A percentile compares a stretch with the other conserved stretches of the same genome.
Evolutionary conservation across 2,113 vertebrate genomes (phyloP).

Genomic region (Saguinus imperator): DNA sequence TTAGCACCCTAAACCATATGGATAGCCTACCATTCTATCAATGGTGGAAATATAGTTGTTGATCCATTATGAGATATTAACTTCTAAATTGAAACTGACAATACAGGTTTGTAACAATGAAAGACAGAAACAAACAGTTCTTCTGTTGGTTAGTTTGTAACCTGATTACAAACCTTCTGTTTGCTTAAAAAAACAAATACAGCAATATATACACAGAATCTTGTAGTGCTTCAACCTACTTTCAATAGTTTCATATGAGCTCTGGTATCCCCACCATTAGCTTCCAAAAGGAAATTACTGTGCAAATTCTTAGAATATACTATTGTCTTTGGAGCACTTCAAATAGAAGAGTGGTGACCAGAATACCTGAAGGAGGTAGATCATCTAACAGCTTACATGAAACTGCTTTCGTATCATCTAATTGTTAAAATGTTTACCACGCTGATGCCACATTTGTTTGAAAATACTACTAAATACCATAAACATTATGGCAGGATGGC

Average conservation of each 20-base stretch:
- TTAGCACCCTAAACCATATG: neutral
- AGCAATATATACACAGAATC: neutral
- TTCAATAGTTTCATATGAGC: neutral
- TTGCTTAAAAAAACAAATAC: slow-evolving; percentile 8
- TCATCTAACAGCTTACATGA: neutral
- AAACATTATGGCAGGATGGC: neutral
- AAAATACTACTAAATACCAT: neutral
- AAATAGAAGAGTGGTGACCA: neutral
- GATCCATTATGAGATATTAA: neutral
- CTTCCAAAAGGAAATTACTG: slow-evolving; percentile 25
- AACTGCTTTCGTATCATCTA: neutral
- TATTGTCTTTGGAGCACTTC: neutral
- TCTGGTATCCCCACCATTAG: neutral
- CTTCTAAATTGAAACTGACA: slow-evolving; percentile 1
- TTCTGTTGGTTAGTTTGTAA: neutral
- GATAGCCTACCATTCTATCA: neutral
- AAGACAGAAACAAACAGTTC: neutral
- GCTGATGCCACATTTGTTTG: neutral
- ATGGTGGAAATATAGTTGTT: neutral
- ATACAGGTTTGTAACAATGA: neutral
- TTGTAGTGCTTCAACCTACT: too few species aligned
- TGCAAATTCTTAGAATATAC: neutral
- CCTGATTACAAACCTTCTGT: neutral
- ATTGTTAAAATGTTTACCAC: neutral
- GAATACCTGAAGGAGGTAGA: neutral